Evolutionary conservation across 2,113 vertebrate species (phyloP).

Genomic region (Cebus imitator): DNA sequence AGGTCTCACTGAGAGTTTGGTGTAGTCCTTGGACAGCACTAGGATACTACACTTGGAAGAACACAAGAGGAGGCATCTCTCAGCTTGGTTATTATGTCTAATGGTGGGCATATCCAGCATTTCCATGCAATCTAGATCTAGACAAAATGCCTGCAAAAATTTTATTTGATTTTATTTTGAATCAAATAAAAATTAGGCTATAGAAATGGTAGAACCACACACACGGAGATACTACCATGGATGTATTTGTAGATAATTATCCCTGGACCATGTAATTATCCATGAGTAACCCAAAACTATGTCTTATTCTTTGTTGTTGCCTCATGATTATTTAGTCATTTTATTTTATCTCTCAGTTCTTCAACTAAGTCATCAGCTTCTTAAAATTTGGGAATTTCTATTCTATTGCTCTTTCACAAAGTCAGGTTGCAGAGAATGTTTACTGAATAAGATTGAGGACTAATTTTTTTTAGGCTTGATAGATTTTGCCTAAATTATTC

Average conservation of each 20-base stretch:
- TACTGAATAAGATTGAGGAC: not conserved
- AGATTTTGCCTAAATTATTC: constrained; percentile 35
- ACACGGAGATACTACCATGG: not conserved
- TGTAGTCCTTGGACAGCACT: not conserved
- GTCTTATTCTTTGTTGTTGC: not conserved
- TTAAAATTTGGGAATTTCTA: not conserved
- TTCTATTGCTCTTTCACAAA: not conserved
- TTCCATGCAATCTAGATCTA: not conserved
- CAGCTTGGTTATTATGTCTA: not conserved
- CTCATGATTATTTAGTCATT: not conserved
- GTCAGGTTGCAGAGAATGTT: not conserved
- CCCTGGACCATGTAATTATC: not conserved
- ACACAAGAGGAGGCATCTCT: not conserved
- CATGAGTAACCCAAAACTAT: not conserved
- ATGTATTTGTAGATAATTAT: not conserved
- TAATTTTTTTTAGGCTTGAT: not conserved
- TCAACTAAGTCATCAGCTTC: not conserved
- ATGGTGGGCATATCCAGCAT: not conserved
- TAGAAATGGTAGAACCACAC: not conserved
- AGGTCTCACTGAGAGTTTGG: not conserved
- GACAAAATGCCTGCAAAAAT: not conserved
- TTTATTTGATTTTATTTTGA: not conserved
- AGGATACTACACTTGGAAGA: not conserved
- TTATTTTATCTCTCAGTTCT: not conserved
- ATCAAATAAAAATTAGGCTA: not conserved